Evolutionary conservation across 1,140 invertebrate genomes (phyloP).

Genomic region (Drosophila kepulauana): DNA sequence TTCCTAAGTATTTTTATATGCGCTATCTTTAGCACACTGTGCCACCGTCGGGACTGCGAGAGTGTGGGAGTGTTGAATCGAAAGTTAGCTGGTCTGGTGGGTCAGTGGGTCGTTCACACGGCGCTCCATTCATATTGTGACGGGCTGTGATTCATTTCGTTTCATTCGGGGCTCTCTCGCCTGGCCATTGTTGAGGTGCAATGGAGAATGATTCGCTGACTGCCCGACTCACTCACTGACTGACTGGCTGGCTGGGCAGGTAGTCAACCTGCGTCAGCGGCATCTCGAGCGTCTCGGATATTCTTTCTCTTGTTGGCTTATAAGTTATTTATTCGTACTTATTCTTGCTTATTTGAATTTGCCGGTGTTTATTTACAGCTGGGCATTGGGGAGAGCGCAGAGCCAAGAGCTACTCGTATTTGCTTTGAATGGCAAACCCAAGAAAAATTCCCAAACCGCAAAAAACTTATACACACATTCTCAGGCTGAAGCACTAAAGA

Average conservation of each 20-base stretch:
- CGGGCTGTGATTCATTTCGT: slow-evolving; percentile 68
- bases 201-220: slow-evolving; percentile 54
- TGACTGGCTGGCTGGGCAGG: neutral
- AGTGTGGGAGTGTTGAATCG: slow-evolving; percentile 11
- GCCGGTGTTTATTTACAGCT: slow-evolving; percentile 76
- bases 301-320: slow-evolving; percentile 42
- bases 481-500: slow-evolving; percentile 21
- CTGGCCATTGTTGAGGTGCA: slow-evolving; percentile 53
- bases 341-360: slow-evolving; percentile 80
- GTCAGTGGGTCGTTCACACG: slow-evolving; percentile 54
- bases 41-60: slow-evolving; percentile 12
- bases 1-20: slow-evolving; percentile 26
- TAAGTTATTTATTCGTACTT: slow-evolving; percentile 78
- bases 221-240: slow-evolving; percentile 34
- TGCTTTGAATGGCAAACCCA: slow-evolving; percentile 36
- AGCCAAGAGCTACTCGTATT: slow-evolving; percentile 48
- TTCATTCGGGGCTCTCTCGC: slow-evolving; percentile 21
- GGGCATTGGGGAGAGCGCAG: slow-evolving; percentile 57
- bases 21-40: neutral
- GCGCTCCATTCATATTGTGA: slow-evolving; percentile 56
- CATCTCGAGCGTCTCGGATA: slow-evolving; percentile 10
- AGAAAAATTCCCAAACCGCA: neutral
- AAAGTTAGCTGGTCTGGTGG: slow-evolving; percentile 29
- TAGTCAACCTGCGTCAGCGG: slow-evolving; percentile 22
- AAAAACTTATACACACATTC: slow-evolving; percentile 22